phyloP scores from a whole-genome alignment of 2,113 vertebrate genomes.

The Poecilia latipinna region DNA sequence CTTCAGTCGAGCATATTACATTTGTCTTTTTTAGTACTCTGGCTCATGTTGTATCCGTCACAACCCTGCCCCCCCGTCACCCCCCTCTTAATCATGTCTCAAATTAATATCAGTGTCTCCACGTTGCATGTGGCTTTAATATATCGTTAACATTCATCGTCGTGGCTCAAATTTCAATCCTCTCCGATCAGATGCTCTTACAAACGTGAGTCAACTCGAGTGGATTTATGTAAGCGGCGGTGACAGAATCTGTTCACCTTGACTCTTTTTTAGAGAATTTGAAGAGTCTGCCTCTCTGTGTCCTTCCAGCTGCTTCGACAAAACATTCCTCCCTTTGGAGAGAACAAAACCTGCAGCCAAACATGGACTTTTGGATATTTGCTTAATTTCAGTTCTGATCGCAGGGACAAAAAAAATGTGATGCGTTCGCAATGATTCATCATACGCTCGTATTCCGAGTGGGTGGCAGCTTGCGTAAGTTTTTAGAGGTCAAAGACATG shows the following conservation, averaged over 20 bases:
- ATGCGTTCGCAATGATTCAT: constrained; percentile 32
- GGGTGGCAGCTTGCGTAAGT: constrained; percentile 58
- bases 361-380: background rate
- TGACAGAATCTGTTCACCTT: background rate
- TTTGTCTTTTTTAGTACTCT: background rate
- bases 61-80: no score
- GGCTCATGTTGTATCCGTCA: background rate
- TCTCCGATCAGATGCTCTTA: background rate
- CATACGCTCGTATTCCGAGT: constrained; percentile 25
- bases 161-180: background rate
- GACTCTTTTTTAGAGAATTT: background rate
- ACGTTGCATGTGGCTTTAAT: background rate
- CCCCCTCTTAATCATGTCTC: background rate
- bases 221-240: background rate
- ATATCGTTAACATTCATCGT: background rate
- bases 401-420: constrained; percentile 16
- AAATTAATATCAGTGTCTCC: background rate
- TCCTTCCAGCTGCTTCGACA: constrained; percentile 3
- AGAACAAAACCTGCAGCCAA: constrained; percentile 15
- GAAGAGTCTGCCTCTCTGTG: background rate
- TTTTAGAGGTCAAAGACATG: constrained; percentile 55
- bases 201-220: background rate
- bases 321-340: background rate
- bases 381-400: constrained; percentile 29
- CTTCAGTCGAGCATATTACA: background rate